Evolutionary conservation across 2,888 invertebrate genomes (phyloP), one percentile per base, ranked within the genome.

Genomic region (Polymixis lichenea): DNA sequence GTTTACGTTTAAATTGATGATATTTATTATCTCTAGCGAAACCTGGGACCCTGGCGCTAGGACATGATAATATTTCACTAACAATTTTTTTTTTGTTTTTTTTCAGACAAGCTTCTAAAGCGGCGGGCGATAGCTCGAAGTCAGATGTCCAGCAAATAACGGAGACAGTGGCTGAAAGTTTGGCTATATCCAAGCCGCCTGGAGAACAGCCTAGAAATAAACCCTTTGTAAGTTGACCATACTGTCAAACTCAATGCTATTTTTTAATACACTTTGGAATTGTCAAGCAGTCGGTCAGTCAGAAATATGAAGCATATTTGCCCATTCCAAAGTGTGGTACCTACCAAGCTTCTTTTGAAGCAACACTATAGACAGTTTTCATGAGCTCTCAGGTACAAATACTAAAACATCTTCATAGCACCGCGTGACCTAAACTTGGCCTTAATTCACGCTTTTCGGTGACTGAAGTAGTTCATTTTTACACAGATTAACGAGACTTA

Each of bases 181-280:
- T 95, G 43, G 90, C 92, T 0, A 83, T 68, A 62, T 60, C 75
- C n/a, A 87, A n/a, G 71, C 88, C 32, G 65, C 88, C 38, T 65
- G 88, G 7, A 0, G 88, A 92, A 0, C 85, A 89, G 0, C 90
- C 89, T 0, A 95, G 91, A 72, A 95, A 92, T 78, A 95, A 93
- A 85, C 87, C 87, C 51, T 93, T 89, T 83, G 96, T 96, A 90
- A 93, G 95, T 93, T 69, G 11, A 22, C 13, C 19, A 22, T 25
- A 32, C 64, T 64, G 6, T 46, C 9, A 46, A 46, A 46, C 11
- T 46, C 11, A 46, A 46, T 11, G 11, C 13, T n/a, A n/a, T 11
- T 46, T 46, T 46, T 46, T 46, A 46, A 46, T 46, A 46, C 43
- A 46, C 43, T 46, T 46, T 46, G 11, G 43, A 13, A 46, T 46